Evolutionary conservation across 2,797 vertebrate species (phyloP).

Genomic region (Thaleichthys pacificus): DNA sequence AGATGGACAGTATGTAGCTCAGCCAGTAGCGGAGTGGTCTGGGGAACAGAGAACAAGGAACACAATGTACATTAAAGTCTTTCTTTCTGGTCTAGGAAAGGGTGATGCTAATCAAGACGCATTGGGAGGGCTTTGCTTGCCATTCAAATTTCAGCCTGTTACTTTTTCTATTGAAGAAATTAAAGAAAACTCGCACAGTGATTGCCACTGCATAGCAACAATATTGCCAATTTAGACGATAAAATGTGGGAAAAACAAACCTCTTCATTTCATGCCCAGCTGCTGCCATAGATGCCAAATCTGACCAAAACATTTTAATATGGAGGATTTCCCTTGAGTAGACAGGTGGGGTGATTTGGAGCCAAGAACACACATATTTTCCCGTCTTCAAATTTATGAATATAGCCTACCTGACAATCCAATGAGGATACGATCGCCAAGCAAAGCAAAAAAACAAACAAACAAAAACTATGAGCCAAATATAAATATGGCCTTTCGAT

Average conservation of each 20-base stretch:
- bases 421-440: slow-evolving; percentile 26
- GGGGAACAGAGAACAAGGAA: slow-evolving; percentile 9
- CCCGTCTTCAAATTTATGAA: slow-evolving; percentile 17
- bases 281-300: slow-evolving; percentile 40
- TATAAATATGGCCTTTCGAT: slow-evolving; percentile 17
- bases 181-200: neutral
- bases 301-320: slow-evolving; percentile 48
- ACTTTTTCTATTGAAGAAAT: neutral
- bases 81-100: neutral
- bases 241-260: slow-evolving; percentile 21
- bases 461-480: slow-evolving; percentile 14
- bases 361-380: slow-evolving; percentile 4
- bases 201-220: slow-evolving; percentile 2
- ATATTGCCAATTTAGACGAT: slow-evolving; percentile 25
- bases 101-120: neutral
- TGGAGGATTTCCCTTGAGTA: slow-evolving; percentile 31
- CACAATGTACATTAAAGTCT: too few relatives aligned
- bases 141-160: too few relatives aligned
- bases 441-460: neutral
- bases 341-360: slow-evolving; percentile 40
- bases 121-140: too few relatives aligned
- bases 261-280: slow-evolving; percentile 37
- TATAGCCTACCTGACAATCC: slow-evolving; percentile 12
- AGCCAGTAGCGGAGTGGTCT: slow-evolving; percentile 89
- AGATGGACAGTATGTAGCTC: slow-evolving; percentile 84